Evolutionary conservation across 2,888 invertebrate genomes (phyloP), one percentile per base, ranked within the genome.

Genomic region (Nemurella pictetii): DNA sequence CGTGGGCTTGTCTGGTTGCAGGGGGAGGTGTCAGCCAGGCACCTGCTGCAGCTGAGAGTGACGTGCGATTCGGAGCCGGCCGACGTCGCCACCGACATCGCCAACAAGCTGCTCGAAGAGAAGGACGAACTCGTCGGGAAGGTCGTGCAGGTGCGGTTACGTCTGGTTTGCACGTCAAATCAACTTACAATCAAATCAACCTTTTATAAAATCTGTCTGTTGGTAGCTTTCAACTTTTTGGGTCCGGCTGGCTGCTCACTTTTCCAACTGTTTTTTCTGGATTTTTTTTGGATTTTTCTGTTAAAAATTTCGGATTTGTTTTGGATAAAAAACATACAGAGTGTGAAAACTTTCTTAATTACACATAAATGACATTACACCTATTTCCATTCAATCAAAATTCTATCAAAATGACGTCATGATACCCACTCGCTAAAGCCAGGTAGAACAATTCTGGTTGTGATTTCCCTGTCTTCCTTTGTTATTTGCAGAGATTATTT

Each of bases 41-140:
- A 90, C 85, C 92, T 96, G 88, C 90, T 92, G 7, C 94, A 95
- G 88, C 90, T 96, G 74, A 87, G 88, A 20, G 91, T 92, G 0
- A 92, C 91, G 15, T 86, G 89, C 0, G 92, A 93, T 5, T 92
- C 92, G 87, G 90, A 91, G 5, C 90, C 91, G 84, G 93, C 93
- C 9, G 93, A 93, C 84, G 91, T 96, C 83, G 95, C 95, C 26
- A 91, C 90, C 77, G 96, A 96, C 89, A 94, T 96, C 87, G 94
- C 95, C 0, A 92, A 92, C 83, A 96, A 96, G 89, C 91, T 96
- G 35, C 92, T 90, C 85, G 96, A 96, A 89, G 94, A 94, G 87
- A 95, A 96, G 87, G 94, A 94, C 88, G 93, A 94, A 80, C 92
- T 96, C 88, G 91, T 96, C 88, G 91, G 96, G 96, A 91, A 91